A percentile compares a stretch with the other conserved stretches of the same genome.
These are phyloP conservation scores for Dynastes hyllus DNA, from an alignment of 2,888 invertebrate species.

Conservation along the genomic window DNA sequence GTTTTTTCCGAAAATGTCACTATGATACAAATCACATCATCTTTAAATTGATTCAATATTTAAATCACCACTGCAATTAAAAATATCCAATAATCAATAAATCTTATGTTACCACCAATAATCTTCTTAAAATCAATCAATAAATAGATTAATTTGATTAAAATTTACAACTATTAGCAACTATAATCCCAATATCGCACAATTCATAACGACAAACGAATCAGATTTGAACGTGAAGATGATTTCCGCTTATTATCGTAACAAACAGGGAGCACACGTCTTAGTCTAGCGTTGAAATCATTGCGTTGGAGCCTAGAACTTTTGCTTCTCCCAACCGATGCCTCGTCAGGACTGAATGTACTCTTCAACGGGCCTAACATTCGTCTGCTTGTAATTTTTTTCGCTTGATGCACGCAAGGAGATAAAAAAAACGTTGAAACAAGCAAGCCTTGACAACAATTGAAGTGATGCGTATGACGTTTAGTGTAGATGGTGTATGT, in stretches of 20 bases:
- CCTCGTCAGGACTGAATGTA: conserved; percentile 6
- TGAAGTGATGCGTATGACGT: background rate
- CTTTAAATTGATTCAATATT: too few relatives aligned
- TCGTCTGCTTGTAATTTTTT: background rate
- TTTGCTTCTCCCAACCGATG: background rate
- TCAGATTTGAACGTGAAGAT: too few relatives aligned
- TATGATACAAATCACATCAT: too few relatives aligned
- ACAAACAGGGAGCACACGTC: background rate
- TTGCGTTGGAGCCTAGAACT: background rate
- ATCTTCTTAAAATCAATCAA: too few relatives aligned
- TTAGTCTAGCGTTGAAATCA: conserved; percentile 17
- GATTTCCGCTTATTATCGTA: background rate
- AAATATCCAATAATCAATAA: too few relatives aligned
- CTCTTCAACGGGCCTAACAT: background rate
- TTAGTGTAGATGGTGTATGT: background rate
- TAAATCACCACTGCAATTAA: too few relatives aligned
- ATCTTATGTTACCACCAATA: too few relatives aligned
- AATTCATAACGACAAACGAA: too few relatives aligned
- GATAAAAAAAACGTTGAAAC: background rate
- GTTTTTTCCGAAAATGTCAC: too few relatives aligned
- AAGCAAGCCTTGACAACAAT: background rate
- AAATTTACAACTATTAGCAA: too few relatives aligned
- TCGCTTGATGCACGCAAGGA: background rate
- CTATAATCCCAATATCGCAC: too few relatives aligned
- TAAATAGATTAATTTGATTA: too few relatives aligned